A percentile compares a stretch with the other conserved stretches of the same genome.
phyloP scores from a whole-genome alignment of 2,888 invertebrate species.

The Cecidostiba fungosa region DNA sequence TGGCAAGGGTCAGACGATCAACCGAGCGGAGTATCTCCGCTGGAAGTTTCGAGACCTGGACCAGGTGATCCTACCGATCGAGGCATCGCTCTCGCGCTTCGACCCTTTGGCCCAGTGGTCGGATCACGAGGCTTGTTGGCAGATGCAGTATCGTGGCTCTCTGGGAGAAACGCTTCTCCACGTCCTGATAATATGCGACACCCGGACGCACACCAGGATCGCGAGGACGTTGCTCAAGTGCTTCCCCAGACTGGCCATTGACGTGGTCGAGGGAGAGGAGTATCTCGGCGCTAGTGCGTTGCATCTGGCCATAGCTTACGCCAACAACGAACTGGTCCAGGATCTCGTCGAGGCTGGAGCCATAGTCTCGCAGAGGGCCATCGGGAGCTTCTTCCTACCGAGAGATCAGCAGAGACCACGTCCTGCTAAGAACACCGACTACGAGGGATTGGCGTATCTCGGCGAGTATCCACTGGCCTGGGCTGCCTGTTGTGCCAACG shows the following conservation, averaged over 20 bases:
- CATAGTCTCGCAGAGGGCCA: conserved; percentile 94
- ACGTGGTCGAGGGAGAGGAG: conserved; percentile 98
- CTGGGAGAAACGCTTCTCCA: conserved; percentile 97
- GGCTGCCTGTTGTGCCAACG: conserved; percentile 98
- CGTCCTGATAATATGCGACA: conserved; percentile 96
- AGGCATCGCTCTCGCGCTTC: conserved; percentile 91
- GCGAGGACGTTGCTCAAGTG: conserved; percentile 94
- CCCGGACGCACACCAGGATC: conserved; percentile 90
- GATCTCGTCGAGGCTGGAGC: conserved; percentile 96
- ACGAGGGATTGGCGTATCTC: conserved; percentile 97
- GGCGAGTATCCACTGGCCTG: conserved; percentile 99
- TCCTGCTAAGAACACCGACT: conserved; percentile 92
- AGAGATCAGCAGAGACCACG: conserved; percentile 93
- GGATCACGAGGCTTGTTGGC: conserved; percentile 98
- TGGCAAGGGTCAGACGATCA: conserved; percentile 92
- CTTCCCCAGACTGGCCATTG: conserved; percentile 92
- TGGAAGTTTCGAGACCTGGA: conserved; percentile 95
- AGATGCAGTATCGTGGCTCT: conserved; percentile 97
- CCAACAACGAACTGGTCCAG: conserved; percentile 96
- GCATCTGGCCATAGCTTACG: conserved; percentile 97
- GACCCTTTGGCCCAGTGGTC: conserved; percentile 94
- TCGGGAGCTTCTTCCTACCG: conserved; percentile 97
- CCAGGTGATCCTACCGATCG: conserved; percentile 91
- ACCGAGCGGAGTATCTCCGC: conserved; percentile 92
- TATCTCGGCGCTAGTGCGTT: conserved; percentile 97